Conservation (phyloP, 2,113 vertebrate species). For the Ondatra zibethicus region DNA sequence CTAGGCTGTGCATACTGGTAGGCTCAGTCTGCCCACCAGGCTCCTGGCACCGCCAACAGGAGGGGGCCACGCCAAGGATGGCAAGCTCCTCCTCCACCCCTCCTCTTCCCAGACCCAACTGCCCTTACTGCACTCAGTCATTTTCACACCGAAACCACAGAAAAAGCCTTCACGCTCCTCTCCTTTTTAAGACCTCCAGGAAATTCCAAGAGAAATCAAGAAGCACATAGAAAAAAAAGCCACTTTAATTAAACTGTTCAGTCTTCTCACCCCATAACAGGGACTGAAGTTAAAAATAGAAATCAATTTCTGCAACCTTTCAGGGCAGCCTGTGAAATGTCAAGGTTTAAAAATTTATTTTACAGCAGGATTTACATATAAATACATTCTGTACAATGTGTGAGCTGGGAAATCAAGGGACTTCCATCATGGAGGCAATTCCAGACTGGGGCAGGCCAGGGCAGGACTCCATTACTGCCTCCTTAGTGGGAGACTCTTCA, state of each 20-base stretch:
- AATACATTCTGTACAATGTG: conserved; percentile 83
- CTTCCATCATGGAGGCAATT: conserved; percentile 81
- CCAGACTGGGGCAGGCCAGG: conserved; percentile 24
- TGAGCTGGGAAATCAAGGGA: conserved; percentile 47
- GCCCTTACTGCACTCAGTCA: not conserved
- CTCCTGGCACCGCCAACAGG: too few relatives aligned
- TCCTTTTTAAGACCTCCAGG: not conserved
- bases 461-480: conserved; percentile 64
- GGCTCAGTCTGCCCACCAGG: too few relatives aligned
- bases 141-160: not conserved
- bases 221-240: conserved; percentile 54
- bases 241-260: conserved; percentile 79
- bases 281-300: conserved; percentile 68
- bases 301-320: conserved; percentile 67
- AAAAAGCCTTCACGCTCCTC: not conserved
- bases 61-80: not conserved
- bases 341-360: conserved; percentile 77
- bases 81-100: fast-evolving
- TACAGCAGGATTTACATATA: conserved; percentile 85
- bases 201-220: conserved; percentile 48
- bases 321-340: conserved; percentile 74
- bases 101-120: not conserved
- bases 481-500: conserved; percentile 84
- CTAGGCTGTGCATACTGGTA: too few relatives aligned
- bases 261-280: conserved; percentile 57